These are phyloP conservation scores for Pyralis farinalis DNA, from an alignment of 2,888 invertebrate genomes.

Conservation along the genomic window DNA sequence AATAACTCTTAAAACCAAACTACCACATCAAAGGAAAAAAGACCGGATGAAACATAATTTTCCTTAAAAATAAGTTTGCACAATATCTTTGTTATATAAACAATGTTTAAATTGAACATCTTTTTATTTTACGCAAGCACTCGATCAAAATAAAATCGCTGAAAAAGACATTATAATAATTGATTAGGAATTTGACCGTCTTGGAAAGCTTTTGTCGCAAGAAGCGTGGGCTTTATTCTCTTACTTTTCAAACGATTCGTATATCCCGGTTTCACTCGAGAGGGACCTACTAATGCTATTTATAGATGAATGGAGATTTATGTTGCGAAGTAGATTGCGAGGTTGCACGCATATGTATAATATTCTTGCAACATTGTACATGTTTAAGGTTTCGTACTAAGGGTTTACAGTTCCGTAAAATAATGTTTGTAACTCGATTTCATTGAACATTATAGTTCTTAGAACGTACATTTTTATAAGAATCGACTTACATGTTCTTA, in stretches of 20 bases:
- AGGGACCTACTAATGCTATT: background rate
- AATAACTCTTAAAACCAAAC: background rate
- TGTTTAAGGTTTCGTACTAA: too few species aligned
- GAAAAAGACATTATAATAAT: constrained; percentile 16
- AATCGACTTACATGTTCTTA: too few species aligned
- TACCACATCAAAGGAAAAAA: background rate
- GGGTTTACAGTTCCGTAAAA: too few species aligned
- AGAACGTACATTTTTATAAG: too few species aligned
- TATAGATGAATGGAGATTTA: constrained; percentile 5
- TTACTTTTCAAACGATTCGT: background rate
- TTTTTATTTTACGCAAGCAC: constrained; percentile 11
- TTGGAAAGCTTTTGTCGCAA: background rate
- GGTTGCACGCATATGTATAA: background rate
- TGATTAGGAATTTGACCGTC: constrained; percentile 14
- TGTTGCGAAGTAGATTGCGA: background rate
- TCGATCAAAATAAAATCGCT: constrained; percentile 16
- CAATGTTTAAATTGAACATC: constrained; percentile 16
- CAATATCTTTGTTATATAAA: background rate
- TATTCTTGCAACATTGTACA: too few species aligned
- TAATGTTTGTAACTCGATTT: too few species aligned
- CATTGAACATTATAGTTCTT: too few species aligned
- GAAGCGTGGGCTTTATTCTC: background rate
- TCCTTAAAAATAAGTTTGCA: background rate
- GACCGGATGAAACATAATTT: background rate
- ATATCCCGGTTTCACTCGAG: background rate